These are phyloP conservation scores for Sternarchorhynchus goeldii DNA, from an alignment of 2,797 vertebrate genomes.

Conservation along the genomic window DNA sequence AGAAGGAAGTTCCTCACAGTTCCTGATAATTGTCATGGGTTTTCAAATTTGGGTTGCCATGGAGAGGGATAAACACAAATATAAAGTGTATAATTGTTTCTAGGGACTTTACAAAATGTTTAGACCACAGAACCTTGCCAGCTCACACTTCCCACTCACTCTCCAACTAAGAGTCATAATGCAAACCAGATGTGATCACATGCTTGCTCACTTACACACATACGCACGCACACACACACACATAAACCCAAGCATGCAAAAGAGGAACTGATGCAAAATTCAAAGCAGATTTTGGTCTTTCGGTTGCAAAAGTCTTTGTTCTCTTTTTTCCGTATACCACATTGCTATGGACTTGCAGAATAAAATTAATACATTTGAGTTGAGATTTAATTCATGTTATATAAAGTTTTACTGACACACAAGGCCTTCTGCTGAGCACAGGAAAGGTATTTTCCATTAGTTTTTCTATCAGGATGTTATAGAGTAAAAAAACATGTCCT, in stretches of 20 bases:
- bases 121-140: conserved; percentile 41
- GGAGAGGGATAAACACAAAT: conserved; percentile 36
- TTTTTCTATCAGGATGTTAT: conserved; percentile 23
- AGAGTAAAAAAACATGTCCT: conserved; percentile 20
- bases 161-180: conserved; percentile 62
- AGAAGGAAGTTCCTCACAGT: conserved; percentile 61
- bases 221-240: conserved; percentile 25
- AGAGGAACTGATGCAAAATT: conserved; percentile 32
- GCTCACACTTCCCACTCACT: conserved; percentile 54
- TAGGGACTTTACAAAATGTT: conserved; percentile 49
- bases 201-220: neutral
- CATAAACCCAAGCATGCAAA: conserved; percentile 23
- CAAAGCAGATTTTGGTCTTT: conserved; percentile 8
- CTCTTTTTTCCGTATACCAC: neutral
- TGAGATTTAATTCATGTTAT: neutral
- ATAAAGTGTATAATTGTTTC: conserved; percentile 29
- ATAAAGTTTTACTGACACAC: neutral
- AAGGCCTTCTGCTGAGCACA: conserved; percentile 17
- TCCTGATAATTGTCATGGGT: conserved; percentile 47
- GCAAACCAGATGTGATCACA: conserved; percentile 76
- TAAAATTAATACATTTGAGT: neutral
- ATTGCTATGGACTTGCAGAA: neutral
- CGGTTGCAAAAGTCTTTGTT: neutral
- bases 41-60: conserved; percentile 22
- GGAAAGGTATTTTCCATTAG: neutral